Evolutionary conservation across 2,888 invertebrate genomes (phyloP).

Genomic region (Orchesella flavescens): DNA sequence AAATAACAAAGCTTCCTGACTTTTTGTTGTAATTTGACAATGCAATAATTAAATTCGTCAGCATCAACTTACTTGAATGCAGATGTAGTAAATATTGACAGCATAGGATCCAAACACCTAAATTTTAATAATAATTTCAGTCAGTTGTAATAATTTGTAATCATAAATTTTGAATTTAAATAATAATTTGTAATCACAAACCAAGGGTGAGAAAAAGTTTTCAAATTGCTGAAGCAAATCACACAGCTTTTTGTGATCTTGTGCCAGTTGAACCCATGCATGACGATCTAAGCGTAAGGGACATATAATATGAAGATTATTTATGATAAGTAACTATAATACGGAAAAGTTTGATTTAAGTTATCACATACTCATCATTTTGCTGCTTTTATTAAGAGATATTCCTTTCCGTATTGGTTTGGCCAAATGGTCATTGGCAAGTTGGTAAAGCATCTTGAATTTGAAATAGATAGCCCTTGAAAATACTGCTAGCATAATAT

Average conservation of each 20-base stretch:
- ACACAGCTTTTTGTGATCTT: slow-evolving; percentile 61
- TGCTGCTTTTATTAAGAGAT: too few species aligned
- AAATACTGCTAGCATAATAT: slow-evolving; percentile 61
- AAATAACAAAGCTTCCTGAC: too few species aligned
- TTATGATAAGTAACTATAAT: too few species aligned
- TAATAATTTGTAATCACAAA: too few species aligned
- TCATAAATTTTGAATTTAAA: too few species aligned
- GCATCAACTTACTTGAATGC: slow-evolving; percentile 54
- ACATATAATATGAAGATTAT: not conserved
- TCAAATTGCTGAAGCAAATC: slow-evolving; percentile 30
- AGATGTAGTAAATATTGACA: slow-evolving; percentile 63
- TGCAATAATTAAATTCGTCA: too few species aligned
- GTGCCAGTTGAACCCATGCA: slow-evolving; percentile 61
- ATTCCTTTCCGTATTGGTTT: not conserved
- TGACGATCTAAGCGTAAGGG: not conserved
- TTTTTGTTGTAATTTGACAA: too few species aligned
- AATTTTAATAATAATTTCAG: too few species aligned
- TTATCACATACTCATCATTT: too few species aligned
- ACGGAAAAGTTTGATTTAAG: too few species aligned
- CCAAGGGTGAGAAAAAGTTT: slow-evolving; percentile 57
- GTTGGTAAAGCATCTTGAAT: slow-evolving; percentile 55
- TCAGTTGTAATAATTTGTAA: too few species aligned
- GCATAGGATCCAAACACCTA: slow-evolving; percentile 62
- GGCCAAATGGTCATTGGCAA: not conserved
- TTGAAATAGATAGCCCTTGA: slow-evolving; percentile 63